Base-by-base conservation (phyloP, 2,888 invertebrate species). In the Campaea margaritaria region DNA sequence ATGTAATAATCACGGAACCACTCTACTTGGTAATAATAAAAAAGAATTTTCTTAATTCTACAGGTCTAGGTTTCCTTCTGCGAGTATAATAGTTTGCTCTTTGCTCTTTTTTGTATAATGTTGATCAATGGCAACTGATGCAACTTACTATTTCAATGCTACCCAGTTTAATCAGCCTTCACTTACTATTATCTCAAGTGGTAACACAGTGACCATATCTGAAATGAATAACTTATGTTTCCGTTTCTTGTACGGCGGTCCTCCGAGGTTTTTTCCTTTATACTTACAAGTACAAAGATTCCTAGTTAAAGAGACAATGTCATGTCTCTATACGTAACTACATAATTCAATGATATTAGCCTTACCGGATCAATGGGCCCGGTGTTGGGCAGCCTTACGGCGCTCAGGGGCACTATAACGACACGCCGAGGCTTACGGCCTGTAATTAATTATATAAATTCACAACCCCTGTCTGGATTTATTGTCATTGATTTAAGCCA, bases 391-490 rank as follows among this genome's bases (percentile, higher is more conserved):
- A 58, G 69, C 43, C 65, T 60, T 75, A 86, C 79, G 81, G 81
- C 71, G 78, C 87, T 85, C 85, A 59, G 65, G 87, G 86, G 87
- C 75, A 73, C 79, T 74, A 78, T 87, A 85, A 83, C 75, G 76
- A 61, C 73, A 68, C 68, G 68, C 73, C 75, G 70, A 73, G 77
- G 81, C 79, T 83, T 86, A 86, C 79, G 72, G 68, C 63, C 70
- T 72, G 75, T 85, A 83, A 89, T 88, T 88, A 88, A 89, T 88
- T 87, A 86, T 82, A 78, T 74, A 79, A 85, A 81, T 84, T 82
- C 77, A 76, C 72, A 69, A 76, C 75, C 74, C 76, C 75, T 75
- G 72, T 72, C 64, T 49, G 64, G 61, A 69, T 69, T 67, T 69
- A 69, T 64, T 61, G 60, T 62, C 80, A 79, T 82, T 79, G 81